phyloP scores from a whole-genome alignment of 2,797 vertebrate species.

The Arnoldichthys spilopterus region DNA sequence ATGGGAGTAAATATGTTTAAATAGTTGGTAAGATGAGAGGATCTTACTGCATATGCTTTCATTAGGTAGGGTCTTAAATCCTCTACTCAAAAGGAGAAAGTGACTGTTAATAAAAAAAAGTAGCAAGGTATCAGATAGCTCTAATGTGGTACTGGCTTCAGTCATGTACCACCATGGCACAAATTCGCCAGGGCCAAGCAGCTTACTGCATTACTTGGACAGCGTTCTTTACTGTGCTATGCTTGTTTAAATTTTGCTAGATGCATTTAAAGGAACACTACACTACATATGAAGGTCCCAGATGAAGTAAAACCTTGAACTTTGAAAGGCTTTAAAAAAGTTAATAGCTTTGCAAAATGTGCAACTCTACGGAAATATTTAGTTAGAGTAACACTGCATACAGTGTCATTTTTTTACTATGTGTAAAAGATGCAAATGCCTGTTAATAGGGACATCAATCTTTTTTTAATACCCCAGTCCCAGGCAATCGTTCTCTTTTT shows the following conservation, averaged over 20 bases:
- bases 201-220: conserved; percentile 33
- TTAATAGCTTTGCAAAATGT: too few relatives aligned
- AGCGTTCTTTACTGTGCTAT: conserved; percentile 31
- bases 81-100: conserved; percentile 3
- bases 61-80: neutral
- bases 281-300: conserved; percentile 2
- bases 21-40: neutral
- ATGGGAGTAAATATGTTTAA: neutral
- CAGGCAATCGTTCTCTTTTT: too few relatives aligned
- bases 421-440: too few relatives aligned
- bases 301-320: too few relatives aligned
- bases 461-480: too few relatives aligned
- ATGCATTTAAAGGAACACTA: conserved; percentile 15
- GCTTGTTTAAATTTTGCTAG: conserved; percentile 9
- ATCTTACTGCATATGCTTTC: neutral
- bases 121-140: conserved; percentile 59
- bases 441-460: too few relatives aligned
- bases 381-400: too few relatives aligned
- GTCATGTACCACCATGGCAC: conserved; percentile 51
- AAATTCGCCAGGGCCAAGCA: conserved; percentile 41
- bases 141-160: conserved; percentile 52
- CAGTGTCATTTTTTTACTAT: too few relatives aligned
- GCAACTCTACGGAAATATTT: too few relatives aligned
- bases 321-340: too few relatives aligned
- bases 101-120: conserved; percentile 48